Base-by-base conservation (phyloP, 2,113 vertebrate genomes). In the Rhinolophus sinicus region DNA sequence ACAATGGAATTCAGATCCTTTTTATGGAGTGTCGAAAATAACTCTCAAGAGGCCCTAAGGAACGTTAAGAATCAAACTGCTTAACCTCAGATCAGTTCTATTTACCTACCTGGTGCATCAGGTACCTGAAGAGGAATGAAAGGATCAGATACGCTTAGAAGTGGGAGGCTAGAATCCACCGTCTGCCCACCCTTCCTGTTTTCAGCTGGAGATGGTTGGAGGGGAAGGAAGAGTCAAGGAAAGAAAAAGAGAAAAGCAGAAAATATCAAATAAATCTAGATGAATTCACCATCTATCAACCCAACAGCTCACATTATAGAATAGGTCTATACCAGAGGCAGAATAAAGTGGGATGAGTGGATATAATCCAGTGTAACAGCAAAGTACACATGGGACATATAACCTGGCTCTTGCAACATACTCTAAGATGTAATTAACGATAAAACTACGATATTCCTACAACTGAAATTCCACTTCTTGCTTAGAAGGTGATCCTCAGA, bases 121-220 rank as follows among this genome's bases (percentile, higher is more conserved):
- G 99, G 99, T 69, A 99, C 98, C 35, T 98, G 98, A 95, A 99
- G 99, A 98, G 98, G 98, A 97, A 98, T 96, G 97, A 99, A 99
- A 97, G 99, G 98, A 98, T 99, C 99, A 94, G 99, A 99, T 73
- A 99, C 98, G 30, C 97, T 98, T 97, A 99, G 97, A 88, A 99
- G 98, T 8, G 98, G 97, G 90, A 99, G 97, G 97, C 97, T 99
- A 56, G 98, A 95, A 90, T 99, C 99, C 98, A 99, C 78, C 93
- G 98, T 96, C 98, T 98, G 95, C 93, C 99, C 98, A 95, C 98
- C 98, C 98, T 98, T 98, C 56, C 98, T 97, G 98, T 98, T 99
- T 94, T 99, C 99, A 98, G 98, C 99, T 99, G 98, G 83, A 96
- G 13, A 72, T 89, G 96, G 96, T 94, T 94, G 62, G 82, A 96